Conservation (phyloP, 2,888 invertebrate genomes). For the Hipparchia semele region DNA sequence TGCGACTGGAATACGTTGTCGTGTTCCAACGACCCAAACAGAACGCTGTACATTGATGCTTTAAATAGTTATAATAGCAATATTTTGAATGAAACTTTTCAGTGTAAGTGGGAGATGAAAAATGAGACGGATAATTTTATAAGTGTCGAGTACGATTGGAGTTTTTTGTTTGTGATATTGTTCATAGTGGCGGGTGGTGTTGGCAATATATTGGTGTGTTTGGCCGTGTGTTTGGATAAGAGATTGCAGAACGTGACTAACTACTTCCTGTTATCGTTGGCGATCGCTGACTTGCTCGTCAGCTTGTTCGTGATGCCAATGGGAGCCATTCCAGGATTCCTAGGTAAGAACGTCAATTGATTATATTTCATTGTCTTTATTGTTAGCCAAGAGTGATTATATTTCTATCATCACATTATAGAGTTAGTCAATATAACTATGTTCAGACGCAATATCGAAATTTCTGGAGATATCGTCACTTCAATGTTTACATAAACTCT, state of each 20-base stretch:
- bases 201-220: conserved; percentile 96
- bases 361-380: not conserved
- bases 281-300: conserved; percentile 96
- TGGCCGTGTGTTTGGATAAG: conserved; percentile 95
- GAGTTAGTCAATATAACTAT: too few species aligned
- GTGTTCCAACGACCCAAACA: conserved; percentile 63
- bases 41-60: conserved; percentile 67
- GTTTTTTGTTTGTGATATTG: conserved; percentile 91
- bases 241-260: conserved; percentile 97
- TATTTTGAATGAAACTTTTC: conserved; percentile 56
- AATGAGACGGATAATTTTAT: conserved; percentile 55
- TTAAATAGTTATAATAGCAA: conserved; percentile 50
- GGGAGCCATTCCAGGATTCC: conserved; percentile 95
- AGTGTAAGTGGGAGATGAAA: conserved; percentile 66
- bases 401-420: too few species aligned
- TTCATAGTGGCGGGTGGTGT: conserved; percentile 94
- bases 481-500: too few species aligned
- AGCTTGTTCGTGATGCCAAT: conserved; percentile 98
- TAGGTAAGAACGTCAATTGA: conserved; percentile 86
- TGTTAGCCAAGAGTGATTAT: too few species aligned
- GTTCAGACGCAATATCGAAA: too few species aligned
- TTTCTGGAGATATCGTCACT: too few species aligned
- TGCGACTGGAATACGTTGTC: conserved; percentile 65
- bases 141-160: conserved; percentile 87
- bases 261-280: conserved; percentile 96